Conservation (phyloP, 2,113 vertebrate genomes). For the Progne subis region DNA sequence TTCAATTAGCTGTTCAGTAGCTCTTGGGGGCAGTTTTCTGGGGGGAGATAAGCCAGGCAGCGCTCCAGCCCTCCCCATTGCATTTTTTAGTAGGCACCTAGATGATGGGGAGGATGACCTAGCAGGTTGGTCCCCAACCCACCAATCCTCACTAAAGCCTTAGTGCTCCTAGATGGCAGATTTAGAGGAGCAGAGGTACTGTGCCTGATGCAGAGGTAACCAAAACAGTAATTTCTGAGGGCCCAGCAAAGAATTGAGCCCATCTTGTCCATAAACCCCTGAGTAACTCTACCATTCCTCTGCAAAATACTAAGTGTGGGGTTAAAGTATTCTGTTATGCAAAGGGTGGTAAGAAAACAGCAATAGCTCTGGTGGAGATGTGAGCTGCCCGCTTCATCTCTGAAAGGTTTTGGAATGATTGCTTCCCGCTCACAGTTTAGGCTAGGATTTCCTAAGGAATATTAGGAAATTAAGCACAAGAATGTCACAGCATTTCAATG, state of each 20-base stretch:
- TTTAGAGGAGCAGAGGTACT: neutral
- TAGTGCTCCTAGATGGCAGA: neutral
- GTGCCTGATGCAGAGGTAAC: neutral
- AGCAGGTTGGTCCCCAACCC: neutral
- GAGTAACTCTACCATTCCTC: neutral
- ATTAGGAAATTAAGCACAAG: neutral
- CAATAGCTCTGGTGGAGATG: neutral
- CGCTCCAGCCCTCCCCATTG: rapidly evolving
- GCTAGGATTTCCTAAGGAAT: neutral
- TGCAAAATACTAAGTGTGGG: neutral
- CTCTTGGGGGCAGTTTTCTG: neutral
- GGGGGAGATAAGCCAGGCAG: neutral
- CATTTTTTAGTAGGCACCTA: neutral
- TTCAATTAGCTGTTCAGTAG: neutral
- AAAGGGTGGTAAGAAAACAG: neutral
- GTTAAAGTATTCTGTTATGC: neutral
- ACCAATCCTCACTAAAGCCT: neutral
- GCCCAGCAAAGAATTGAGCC: neutral
- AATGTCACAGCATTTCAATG: neutral
- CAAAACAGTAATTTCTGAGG: neutral
- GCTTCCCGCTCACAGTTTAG: neutral
- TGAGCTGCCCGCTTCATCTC: neutral
- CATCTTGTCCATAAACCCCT: neutral
- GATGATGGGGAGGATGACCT: neutral
- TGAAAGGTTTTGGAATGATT: neutral